Conservation (phyloP, 2,113 vertebrate genomes). For the Erinaceus europaeus region DNA sequence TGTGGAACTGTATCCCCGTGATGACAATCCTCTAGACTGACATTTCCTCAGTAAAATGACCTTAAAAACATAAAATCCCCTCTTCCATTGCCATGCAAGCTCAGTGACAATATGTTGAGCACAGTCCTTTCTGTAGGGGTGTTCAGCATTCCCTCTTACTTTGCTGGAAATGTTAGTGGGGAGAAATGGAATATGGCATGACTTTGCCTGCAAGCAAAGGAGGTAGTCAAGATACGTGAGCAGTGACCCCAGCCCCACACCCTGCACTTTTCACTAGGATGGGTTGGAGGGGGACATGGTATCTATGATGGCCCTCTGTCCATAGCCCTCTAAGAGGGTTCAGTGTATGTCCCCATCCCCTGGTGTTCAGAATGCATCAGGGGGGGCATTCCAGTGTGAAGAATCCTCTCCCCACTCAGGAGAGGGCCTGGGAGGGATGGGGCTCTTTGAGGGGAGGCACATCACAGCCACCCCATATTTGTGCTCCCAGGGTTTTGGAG, state of each 20-base stretch:
- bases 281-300: not conserved
- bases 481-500: conserved; percentile 54
- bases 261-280: not conserved
- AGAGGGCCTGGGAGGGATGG: fast-evolving
- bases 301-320: not conserved
- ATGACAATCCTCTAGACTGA: too few relatives aligned
- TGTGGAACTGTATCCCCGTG: too few relatives aligned
- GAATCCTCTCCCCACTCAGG: not conserved
- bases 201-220: not conserved
- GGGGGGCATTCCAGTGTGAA: not conserved
- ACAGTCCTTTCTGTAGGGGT: too few relatives aligned
- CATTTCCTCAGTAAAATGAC: too few relatives aligned
- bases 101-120: too few relatives aligned
- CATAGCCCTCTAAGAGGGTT: not conserved
- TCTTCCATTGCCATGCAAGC: too few relatives aligned
- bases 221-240: not conserved
- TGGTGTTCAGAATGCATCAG: too few relatives aligned
- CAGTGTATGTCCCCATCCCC: not conserved
- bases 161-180: not conserved
- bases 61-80: too few relatives aligned
- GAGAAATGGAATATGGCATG: not conserved
- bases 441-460: not conserved
- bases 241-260: not conserved
- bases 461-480: not conserved
- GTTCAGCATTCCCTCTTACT: not conserved